Percentiles rank a stretch among this genome's conserved stretches.
Conservation (phyloP, 2,113 vertebrate species). For the Cephalopholis sonnerati region DNA sequence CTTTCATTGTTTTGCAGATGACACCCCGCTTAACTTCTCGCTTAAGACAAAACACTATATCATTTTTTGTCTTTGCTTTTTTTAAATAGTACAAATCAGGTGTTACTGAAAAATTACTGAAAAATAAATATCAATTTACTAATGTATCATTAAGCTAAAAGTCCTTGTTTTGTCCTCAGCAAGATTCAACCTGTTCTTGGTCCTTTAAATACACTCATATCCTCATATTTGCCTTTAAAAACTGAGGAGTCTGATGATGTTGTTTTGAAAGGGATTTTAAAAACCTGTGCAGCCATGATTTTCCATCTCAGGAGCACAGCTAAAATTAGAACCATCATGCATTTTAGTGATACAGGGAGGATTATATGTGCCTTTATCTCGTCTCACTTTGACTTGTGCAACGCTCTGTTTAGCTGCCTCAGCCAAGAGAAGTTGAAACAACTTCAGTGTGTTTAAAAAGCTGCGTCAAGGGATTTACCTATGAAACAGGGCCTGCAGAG, state of each 20-base stretch:
- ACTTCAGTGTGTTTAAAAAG: slow-evolving; percentile 16
- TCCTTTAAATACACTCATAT: background rate
- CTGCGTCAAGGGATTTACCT: slow-evolving; percentile 12
- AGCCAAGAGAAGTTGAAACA: slow-evolving; percentile 28
- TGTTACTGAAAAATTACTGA: background rate
- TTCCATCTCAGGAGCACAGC: background rate
- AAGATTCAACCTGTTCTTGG: background rate
- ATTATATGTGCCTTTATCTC: slow-evolving; percentile 17
- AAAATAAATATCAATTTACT: background rate
- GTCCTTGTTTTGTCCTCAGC: background rate
- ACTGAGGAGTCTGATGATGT: background rate
- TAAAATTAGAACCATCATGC: slow-evolving; percentile 30
- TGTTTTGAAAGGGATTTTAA: slow-evolving; percentile 3
- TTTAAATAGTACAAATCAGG: background rate
- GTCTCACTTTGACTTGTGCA: slow-evolving; percentile 16
- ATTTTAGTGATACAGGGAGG: slow-evolving; percentile 10
- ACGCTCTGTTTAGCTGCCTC: background rate
- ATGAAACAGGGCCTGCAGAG: background rate
- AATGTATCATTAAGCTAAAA: background rate
- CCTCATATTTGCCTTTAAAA: background rate
- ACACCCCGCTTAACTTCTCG: background rate
- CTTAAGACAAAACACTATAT: background rate
- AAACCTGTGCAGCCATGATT: background rate
- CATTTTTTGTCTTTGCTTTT: background rate
- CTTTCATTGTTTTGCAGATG: background rate